Evolutionary conservation across 2,888 invertebrate species (phyloP).

Genomic region (Drosophila neoperkinsi): DNA sequence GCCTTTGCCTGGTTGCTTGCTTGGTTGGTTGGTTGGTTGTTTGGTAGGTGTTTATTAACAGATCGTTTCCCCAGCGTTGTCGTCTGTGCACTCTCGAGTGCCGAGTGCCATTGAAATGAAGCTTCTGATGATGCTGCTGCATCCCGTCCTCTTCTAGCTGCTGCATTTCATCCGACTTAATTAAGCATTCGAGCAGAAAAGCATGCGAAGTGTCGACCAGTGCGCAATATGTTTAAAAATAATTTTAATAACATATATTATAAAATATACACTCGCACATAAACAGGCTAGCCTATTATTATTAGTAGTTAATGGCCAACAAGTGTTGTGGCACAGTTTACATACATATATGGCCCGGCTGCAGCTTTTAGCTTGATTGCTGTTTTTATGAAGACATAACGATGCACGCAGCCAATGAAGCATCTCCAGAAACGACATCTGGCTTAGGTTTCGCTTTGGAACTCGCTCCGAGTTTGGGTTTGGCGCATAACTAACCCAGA

Average conservation of each 20-base stretch:
- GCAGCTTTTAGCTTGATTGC: constrained; percentile 63
- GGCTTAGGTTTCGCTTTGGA: constrained; percentile 6
- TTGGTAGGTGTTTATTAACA: constrained; percentile 83
- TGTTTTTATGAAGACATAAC: constrained; percentile 81
- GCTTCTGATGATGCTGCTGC: background rate
- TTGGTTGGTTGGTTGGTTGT: constrained; percentile 62
- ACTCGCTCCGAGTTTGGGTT: background rate
- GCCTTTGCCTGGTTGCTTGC: constrained; percentile 2
- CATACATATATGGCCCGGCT: constrained; percentile 46
- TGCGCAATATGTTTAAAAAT: constrained; percentile 73
- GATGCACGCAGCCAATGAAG: constrained; percentile 54
- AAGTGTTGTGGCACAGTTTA: constrained; percentile 72
- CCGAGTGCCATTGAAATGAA: constrained; percentile 56
- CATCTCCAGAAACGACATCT: constrained; percentile 33
- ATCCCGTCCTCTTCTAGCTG: background rate
- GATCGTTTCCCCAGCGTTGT: constrained; percentile 78
- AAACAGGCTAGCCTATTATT: constrained; percentile 54
- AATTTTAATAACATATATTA: constrained; percentile 78
- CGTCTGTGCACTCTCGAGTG: constrained; percentile 48
- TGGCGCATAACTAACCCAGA: constrained; percentile 47
- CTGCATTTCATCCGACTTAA: constrained; percentile 36
- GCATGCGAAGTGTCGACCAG: constrained; percentile 74
- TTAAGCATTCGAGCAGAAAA: constrained; percentile 71
- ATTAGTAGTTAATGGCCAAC: constrained; percentile 58
- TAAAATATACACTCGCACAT: constrained; percentile 30